Conservation (phyloP, 2,113 vertebrate species). For the Gymnogyps californianus region DNA sequence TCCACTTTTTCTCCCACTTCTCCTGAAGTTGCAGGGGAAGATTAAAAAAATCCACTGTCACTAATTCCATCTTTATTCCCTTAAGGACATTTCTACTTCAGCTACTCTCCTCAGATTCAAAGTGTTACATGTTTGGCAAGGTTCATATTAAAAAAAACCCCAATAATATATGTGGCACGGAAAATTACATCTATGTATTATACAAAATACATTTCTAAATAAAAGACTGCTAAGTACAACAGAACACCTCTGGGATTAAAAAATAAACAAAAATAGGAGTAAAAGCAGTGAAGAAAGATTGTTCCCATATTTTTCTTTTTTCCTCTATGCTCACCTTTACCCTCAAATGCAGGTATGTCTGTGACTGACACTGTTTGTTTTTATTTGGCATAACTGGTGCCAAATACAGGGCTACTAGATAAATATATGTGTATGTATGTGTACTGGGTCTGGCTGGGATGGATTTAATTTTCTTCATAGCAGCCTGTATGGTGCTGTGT, state of each 20-base stretch:
- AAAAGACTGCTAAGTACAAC: not conserved
- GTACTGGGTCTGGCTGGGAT: not conserved
- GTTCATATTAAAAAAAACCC: not conserved
- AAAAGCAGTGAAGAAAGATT: not conserved
- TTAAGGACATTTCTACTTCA: not conserved
- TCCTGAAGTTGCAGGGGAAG: not conserved
- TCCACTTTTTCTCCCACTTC: not conserved
- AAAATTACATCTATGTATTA: not conserved
- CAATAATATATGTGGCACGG: not conserved
- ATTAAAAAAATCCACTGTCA: not conserved
- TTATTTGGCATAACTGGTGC: not conserved
- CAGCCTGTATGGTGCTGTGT: not conserved
- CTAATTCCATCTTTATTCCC: not conserved
- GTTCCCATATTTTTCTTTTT: not conserved
- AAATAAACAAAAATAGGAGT: not conserved
- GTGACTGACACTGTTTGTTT: not conserved
- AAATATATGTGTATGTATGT: not conserved
- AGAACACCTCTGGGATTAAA: not conserved
- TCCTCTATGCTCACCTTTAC: not conserved
- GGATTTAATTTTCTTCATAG: not conserved
- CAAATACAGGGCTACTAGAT: not conserved
- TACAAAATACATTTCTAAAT: not conserved
- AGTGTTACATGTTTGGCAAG: not conserved
- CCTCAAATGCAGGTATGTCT: not conserved
- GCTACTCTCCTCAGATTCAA: not conserved